A percentile compares a stretch with the other conserved stretches of the same genome.
Conservation (phyloP, 2,113 vertebrate genomes). For the Hirundichthys speculiger region DNA sequence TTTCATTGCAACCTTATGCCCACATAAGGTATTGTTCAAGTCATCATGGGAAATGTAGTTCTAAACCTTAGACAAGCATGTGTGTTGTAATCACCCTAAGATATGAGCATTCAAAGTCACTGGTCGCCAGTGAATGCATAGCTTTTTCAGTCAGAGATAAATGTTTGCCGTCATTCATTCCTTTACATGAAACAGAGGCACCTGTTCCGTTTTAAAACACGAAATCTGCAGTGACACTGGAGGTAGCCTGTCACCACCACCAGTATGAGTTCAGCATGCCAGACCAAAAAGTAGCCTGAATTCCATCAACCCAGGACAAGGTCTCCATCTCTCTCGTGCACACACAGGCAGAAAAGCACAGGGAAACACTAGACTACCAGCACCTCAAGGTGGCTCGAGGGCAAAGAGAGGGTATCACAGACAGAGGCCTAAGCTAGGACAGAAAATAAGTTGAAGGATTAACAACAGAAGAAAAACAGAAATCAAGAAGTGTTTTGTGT, state of each 20-base stretch:
- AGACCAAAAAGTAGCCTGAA: constrained; percentile 44
- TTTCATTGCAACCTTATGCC: not conserved
- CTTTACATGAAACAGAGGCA: not conserved
- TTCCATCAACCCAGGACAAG: constrained; percentile 58
- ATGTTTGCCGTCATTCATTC: not conserved
- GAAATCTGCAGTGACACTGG: constrained; percentile 16
- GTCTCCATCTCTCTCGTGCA: constrained; percentile 44
- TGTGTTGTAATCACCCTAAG: no score
- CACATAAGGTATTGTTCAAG: not conserved
- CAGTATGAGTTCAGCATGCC: constrained; percentile 39
- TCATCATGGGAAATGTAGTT: not conserved
- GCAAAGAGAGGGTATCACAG: constrained; percentile 35
- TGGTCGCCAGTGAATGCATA: not conserved
- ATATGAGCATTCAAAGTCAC: no score
- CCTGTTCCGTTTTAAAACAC: constrained; percentile 26
- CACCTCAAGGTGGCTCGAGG: constrained; percentile 50
- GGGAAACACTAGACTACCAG: constrained; percentile 21
- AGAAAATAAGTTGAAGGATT: constrained; percentile 47
- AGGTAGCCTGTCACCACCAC: constrained; percentile 20
- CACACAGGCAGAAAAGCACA: constrained; percentile 32
- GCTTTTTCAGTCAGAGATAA: not conserved
- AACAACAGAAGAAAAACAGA: constrained; percentile 29
- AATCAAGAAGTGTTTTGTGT: no score
- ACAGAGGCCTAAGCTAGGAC: constrained; percentile 44
- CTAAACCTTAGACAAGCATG: not conserved